Percentiles rank a stretch among this genome's conserved stretches.
Conservation (phyloP, 2,888 invertebrate genomes). For the Gisinianus flammeolus region DNA sequence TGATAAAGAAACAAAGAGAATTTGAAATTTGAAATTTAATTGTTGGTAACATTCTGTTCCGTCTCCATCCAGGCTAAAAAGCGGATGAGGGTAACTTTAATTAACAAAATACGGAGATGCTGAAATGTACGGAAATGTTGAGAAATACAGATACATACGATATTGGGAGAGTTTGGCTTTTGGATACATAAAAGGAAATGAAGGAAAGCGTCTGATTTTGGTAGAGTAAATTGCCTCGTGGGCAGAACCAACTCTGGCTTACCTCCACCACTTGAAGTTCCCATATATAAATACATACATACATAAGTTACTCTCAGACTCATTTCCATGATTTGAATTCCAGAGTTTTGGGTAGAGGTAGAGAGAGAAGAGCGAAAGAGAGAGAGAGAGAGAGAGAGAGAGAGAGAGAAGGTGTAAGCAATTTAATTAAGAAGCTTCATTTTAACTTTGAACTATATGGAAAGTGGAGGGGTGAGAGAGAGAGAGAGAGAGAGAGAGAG, state of each 20-base stretch:
- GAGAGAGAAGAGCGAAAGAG: neutral
- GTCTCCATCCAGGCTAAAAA: too few relatives aligned
- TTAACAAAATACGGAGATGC: neutral
- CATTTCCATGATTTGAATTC: slow-evolving; percentile 16
- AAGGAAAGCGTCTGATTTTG: neutral
- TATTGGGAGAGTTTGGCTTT: neutral
- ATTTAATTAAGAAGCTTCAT: neutral
- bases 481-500: too few relatives aligned
- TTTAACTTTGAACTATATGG: neutral
- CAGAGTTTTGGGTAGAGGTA: neutral
- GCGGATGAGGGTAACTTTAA: neutral
- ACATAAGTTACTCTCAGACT: neutral
- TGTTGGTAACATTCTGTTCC: too few relatives aligned
- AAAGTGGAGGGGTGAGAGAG: too few relatives aligned
- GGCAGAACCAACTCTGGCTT: neutral
- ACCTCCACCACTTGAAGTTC: neutral
- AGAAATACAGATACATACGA: neutral
- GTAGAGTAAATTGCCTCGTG: neutral
- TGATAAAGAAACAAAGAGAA: neutral
- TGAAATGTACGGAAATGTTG: neutral
- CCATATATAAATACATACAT: too few relatives aligned
- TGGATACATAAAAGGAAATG: neutral
- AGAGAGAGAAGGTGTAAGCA: neutral
- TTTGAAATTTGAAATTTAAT: neutral
- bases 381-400: neutral